These are phyloP conservation scores for Fulica atra DNA, from an alignment of 2,113 vertebrate species.

Conservation along the genomic window DNA sequence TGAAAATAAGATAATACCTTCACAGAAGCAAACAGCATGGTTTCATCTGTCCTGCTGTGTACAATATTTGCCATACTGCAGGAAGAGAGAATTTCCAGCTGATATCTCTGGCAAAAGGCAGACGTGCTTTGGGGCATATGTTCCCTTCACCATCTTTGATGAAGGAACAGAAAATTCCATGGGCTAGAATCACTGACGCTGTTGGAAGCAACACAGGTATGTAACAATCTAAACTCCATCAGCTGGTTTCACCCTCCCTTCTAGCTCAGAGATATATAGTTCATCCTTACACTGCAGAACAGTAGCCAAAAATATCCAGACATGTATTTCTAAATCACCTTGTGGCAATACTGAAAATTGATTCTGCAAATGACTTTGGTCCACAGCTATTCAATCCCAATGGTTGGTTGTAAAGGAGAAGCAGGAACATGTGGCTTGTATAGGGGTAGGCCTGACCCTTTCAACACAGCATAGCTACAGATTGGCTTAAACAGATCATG, in stretches of 20 bases:
- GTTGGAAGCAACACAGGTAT: not conserved
- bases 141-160: not conserved
- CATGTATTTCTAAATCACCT: not conserved
- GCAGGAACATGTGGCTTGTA: not conserved
- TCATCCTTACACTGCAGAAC: not conserved
- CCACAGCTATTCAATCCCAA: not conserved
- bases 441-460: not conserved
- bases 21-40: not conserved
- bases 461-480: not conserved
- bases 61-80: not conserved
- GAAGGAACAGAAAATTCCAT: not conserved
- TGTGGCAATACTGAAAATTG: not conserved
- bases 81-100: not conserved
- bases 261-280: not conserved
- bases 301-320: not conserved
- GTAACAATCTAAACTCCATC: not conserved
- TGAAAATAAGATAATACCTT: not conserved
- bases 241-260: not conserved
- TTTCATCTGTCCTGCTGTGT: not conserved
- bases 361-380: not conserved
- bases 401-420: not conserved
- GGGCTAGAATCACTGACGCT: not conserved
- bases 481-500: not conserved
- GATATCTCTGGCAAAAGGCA: not conserved
- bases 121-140: accelerated